These are phyloP conservation scores for Agriotes lineatus DNA, from an alignment of 2,888 invertebrate species.

Conservation along the genomic window DNA sequence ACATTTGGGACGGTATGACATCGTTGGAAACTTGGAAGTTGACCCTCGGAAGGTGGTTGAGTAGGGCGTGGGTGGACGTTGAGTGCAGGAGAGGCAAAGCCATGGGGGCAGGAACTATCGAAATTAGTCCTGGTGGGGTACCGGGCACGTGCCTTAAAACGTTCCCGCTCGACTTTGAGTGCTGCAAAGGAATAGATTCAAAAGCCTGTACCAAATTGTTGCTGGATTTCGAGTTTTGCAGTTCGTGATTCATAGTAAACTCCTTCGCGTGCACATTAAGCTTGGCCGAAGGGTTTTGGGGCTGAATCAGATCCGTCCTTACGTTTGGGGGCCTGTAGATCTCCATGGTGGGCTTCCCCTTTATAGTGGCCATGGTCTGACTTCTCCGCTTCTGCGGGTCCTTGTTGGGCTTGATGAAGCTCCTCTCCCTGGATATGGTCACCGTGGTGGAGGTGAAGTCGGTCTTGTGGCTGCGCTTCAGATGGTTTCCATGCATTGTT, in stretches of 20 bases:
- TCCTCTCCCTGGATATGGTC: constrained; percentile 75
- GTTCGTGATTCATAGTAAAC: constrained; percentile 83
- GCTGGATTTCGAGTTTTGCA: constrained; percentile 64
- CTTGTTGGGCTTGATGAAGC: constrained; percentile 75
- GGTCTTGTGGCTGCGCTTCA: constrained; percentile 62
- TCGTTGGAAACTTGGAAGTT: constrained; percentile 70
- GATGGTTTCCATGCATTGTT: constrained; percentile 42
- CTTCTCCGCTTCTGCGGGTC: constrained; percentile 75
- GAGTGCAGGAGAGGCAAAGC: constrained; percentile 69
- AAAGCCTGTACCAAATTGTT: constrained; percentile 59
- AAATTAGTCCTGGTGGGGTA: constrained; percentile 53
- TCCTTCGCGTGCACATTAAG: constrained; percentile 92
- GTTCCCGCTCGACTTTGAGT: constrained; percentile 73
- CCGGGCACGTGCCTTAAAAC: constrained; percentile 72
- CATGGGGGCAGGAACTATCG: constrained; percentile 55
- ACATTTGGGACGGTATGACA: constrained; percentile 68
- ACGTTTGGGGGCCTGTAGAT: constrained; percentile 87
- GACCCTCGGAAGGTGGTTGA: constrained; percentile 73
- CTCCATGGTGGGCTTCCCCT: constrained; percentile 87
- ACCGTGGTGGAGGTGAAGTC: constrained; percentile 69
- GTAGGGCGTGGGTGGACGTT: constrained; percentile 72
- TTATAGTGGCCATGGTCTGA: constrained; percentile 76
- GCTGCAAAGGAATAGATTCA: constrained; percentile 62
- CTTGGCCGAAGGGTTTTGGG: constrained; percentile 69
- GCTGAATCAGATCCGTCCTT: constrained; percentile 59